Conservation (phyloP, 2,888 invertebrate genomes). For the Torymus tubicola region DNA sequence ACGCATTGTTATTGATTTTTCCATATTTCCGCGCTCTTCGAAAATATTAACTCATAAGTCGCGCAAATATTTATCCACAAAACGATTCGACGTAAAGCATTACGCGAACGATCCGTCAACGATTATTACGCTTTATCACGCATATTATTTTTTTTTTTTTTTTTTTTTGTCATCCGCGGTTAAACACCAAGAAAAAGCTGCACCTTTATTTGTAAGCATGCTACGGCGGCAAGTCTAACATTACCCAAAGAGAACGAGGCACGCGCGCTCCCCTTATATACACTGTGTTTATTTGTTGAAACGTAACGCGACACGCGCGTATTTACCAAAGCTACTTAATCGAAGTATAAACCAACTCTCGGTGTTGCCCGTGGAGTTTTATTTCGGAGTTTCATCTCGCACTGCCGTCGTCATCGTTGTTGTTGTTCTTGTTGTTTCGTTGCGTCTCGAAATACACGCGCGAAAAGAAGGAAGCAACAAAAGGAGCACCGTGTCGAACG, state of each 20-base stretch:
- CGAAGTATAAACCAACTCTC: slow-evolving; percentile 48
- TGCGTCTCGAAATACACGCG: slow-evolving; percentile 36
- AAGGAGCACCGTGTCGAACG: not conserved
- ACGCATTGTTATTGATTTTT: not conserved
- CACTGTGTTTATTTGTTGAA: slow-evolving; percentile 56
- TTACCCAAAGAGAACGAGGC: slow-evolving; percentile 27
- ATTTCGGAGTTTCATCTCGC: slow-evolving; percentile 45
- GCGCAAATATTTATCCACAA: no score
- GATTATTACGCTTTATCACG: slow-evolving; percentile 6
- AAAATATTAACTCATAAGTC: no score
- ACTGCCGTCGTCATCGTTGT: slow-evolving; percentile 18
- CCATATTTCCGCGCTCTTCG: not conserved
- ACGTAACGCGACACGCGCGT: slow-evolving; percentile 44
- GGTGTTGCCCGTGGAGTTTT: slow-evolving; percentile 27
- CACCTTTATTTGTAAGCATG: slow-evolving; percentile 23
- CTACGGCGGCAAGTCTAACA: slow-evolving; percentile 24
- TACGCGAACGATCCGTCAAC: not conserved
- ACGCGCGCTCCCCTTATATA: not conserved
- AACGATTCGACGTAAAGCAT: no score
- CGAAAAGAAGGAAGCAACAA: not conserved
- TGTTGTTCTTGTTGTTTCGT: slow-evolving; percentile 43
- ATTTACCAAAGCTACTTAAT: slow-evolving; percentile 58
- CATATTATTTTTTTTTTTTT: no score
- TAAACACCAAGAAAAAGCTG: no score
- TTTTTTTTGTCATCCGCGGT: no score